Base-by-base conservation (phyloP, 2,888 invertebrate genomes). In the Andricus quercusramuli region DNA sequence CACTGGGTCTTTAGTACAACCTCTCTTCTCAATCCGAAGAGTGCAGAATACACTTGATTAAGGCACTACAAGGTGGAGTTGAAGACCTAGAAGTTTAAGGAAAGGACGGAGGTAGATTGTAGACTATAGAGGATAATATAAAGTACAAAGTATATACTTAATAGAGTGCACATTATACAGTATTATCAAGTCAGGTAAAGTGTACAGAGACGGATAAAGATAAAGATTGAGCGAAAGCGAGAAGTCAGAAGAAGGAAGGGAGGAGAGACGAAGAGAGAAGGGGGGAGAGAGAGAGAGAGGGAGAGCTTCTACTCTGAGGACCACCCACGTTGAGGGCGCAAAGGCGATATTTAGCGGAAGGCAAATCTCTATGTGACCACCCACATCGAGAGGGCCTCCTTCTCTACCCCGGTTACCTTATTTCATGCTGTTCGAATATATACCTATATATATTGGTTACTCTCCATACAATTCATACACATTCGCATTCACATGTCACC, bases 281-380 rank as follows among this genome's bases (percentile, higher is more conserved):
- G 85, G 81, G 78, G 68, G 76, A 82, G 80, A 79, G 85, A 84
- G 83, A 79, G 84, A 85, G 80, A 79, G 84, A 85, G 80, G 81
- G 82, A 83, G 83, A 82, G 79, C 81, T 81, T 80, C 84, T 79
- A 82, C 80, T 80, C 79, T 80, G 78, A 79, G 78, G 91, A 88
- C 92, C 92, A 92, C 91, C 91, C 92, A 91, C 90, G 90, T 90
- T 86, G 91, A 89, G 90, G 90, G 91, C 91, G 90, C 90, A 90
- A 90, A 91, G 92, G 90, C 91, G 91, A 91, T 92, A 91, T 92
- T 91, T 91, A 92, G 91, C 92, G 91, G 90, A 91, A 92, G 91
- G 92, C 91, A 91, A 91, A 91, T 91, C 91, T 90, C 90, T 88
- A 86, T 85, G 82, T 87, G 92, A 89, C 92, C 92, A 92, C 91